A percentile compares a stretch with the other conserved stretches of the same genome.
Evolutionary conservation across 2,888 invertebrate genomes (phyloP).

Genomic region (Ichneumoninae sp.): DNA sequence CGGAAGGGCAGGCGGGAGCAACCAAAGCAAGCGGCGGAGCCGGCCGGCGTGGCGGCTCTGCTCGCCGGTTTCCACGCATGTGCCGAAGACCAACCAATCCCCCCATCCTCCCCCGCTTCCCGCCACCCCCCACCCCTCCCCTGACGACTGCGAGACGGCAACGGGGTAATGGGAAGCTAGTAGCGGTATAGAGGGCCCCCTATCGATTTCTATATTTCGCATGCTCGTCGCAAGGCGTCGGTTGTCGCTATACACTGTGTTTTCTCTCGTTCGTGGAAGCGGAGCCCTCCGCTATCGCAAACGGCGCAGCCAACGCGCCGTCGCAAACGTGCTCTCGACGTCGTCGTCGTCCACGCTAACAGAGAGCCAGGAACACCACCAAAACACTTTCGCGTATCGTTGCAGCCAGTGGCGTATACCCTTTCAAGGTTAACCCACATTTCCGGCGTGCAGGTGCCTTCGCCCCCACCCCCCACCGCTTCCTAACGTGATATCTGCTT

Average conservation of each 20-base stretch:
- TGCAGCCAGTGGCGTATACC: conserved; percentile 74
- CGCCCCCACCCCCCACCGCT: not conserved
- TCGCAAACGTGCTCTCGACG: conserved; percentile 50
- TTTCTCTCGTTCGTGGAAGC: conserved; percentile 31
- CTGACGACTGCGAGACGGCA: conserved; percentile 24
- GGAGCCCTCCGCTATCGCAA: conserved; percentile 24
- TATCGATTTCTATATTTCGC: conserved; percentile 82
- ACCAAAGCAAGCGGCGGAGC: conserved; percentile 46
- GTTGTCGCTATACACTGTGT: conserved; percentile 48
- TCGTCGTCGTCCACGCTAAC: conserved; percentile 40
- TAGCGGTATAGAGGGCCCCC: conserved; percentile 65
- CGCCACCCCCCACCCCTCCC: too few species aligned
- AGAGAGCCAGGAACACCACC: conserved; percentile 71
- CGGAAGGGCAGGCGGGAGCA: conserved; percentile 46
- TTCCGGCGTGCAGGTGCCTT: conserved; percentile 70
- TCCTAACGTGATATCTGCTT: not conserved
- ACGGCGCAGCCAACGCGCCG: conserved; percentile 43
- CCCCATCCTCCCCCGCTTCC: too few species aligned
- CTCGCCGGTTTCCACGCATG: conserved; percentile 75
- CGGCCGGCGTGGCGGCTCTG: conserved; percentile 42
- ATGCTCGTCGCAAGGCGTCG: conserved; percentile 77
- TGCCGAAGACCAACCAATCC: conserved; percentile 71
- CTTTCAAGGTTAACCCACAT: conserved; percentile 83
- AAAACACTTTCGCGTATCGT: conserved; percentile 83
- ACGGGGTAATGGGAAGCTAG: conserved; percentile 36